Evolutionary conservation across 2,113 vertebrate species (phyloP).

Genomic region (Seriola rivoliana): DNA sequence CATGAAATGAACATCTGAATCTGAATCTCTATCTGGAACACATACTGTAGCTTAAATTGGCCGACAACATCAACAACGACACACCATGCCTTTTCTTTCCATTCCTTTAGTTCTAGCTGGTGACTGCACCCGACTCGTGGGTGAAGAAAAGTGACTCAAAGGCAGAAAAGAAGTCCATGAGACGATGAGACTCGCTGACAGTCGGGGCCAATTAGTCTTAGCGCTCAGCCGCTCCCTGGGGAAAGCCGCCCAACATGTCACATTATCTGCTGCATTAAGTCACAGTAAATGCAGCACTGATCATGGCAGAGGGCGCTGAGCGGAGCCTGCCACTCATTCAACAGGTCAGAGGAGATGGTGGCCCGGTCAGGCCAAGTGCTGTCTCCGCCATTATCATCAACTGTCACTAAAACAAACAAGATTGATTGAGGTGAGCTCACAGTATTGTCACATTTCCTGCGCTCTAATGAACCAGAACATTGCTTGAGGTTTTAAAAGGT

Average conservation of each 20-base stretch:
- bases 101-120: conserved; percentile 15
- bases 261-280: conserved; percentile 49
- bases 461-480: conserved; percentile 18
- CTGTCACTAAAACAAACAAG: conserved; percentile 31
- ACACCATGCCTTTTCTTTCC: conserved; percentile 17
- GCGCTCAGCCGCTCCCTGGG: conserved; percentile 32
- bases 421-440: conserved; percentile 1
- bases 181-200: conserved; percentile 42
- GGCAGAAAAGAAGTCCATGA: conserved; percentile 30
- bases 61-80: conserved; percentile 35
- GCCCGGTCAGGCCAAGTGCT: neutral
- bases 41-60: conserved; percentile 19
- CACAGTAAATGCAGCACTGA: conserved; percentile 36
- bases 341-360: conserved; percentile 20
- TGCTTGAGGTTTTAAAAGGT: neutral
- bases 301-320: neutral
- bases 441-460: neutral
- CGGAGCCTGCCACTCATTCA: conserved; percentile 43
- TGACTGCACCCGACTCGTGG: neutral
- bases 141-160: conserved; percentile 39
- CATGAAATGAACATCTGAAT: conserved; percentile 58
- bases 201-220: conserved; percentile 61
- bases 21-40: conserved; percentile 30
- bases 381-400: conserved; percentile 30
- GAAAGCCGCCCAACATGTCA: conserved; percentile 44